Evolutionary conservation across 1,140 invertebrate genomes (phyloP).

Genomic region (Diuraphis noxia): DNA sequence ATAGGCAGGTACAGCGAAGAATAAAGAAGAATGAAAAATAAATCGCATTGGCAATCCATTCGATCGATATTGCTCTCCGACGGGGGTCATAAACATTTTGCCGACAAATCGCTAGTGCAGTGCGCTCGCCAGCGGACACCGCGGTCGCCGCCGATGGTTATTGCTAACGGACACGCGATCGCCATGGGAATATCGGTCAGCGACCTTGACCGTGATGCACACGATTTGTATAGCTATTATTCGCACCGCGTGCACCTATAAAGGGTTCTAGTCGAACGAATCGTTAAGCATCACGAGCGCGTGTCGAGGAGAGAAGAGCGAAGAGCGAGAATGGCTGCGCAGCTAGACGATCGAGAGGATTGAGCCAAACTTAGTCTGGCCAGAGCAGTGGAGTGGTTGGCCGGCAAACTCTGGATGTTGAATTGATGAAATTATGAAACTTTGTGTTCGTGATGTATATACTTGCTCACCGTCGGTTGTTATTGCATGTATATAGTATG

Average conservation of each 20-base stretch:
- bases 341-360: not conserved
- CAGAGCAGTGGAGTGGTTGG: no score
- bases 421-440: no score
- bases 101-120: constrained; percentile 27
- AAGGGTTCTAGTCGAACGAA: not conserved
- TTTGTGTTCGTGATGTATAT: no score
- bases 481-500: no score
- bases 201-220: constrained; percentile 38
- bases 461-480: no score
- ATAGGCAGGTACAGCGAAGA: no score
- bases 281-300: not conserved
- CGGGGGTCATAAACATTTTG: constrained; percentile 14
- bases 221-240: not conserved
- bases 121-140: not conserved
- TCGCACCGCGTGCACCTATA: not conserved
- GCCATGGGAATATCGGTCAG: not conserved
- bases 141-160: not conserved
- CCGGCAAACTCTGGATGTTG: no score
- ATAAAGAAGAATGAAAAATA: not conserved
- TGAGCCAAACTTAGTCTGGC: no score
- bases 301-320: not conserved
- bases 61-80: constrained; percentile 22
- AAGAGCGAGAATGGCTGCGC: not conserved
- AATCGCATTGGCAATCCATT: not conserved
- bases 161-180: constrained; percentile 43